Base-by-base conservation (phyloP, 2,797 vertebrate genomes). In the Zalophus californianus region DNA sequence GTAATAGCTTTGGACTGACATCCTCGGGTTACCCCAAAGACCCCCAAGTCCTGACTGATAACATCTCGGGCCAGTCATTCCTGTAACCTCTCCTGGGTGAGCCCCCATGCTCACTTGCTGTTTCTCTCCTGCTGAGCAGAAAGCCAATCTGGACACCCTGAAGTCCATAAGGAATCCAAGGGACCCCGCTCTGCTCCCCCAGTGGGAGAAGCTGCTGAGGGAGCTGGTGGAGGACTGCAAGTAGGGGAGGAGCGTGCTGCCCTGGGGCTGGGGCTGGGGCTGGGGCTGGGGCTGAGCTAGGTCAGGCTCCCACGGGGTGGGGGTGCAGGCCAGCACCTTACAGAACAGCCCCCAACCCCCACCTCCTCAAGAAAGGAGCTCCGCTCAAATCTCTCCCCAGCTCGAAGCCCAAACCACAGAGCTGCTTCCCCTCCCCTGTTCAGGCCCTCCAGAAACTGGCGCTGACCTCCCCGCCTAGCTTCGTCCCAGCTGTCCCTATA, bases 161-260 rank as follows among this genome's bases (percentile, higher is more conserved):
- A 98, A 96, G 60, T 68, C 73, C 9, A 96, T 98, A 14, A 56
- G 38, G 64, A 95, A 86, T 4, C 88, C 96, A 0, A 87, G 6
- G 1, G 97, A 98, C 50, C 97, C 98, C 0, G 1, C 7, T 0
- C 0, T 66, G 0, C 73, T 77, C 15, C 13, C 0, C 1, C 10
- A 94, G 3, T 97, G 98, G 97, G 60, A 94, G 58, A 98, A 96
- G 86, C 97, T 99, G 95, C 98, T 98, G 78, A 90, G 13, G 18
- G 98, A 98, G 13, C 77, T 99, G 93, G 21, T 3, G 0, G 97
- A 96, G 90, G 98, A 98, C 92, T 98, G 99, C 97, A 52, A 54
- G 99, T 99, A 94, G 85, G 98, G 0, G 0, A 0, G 0, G 8
- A 3, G 23, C 2, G 29, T 4, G 0, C 32, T 73, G 10, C 5